phyloP scores from a whole-genome alignment of 2,797 vertebrate species.

The Zonotrichia albicollis region DNA sequence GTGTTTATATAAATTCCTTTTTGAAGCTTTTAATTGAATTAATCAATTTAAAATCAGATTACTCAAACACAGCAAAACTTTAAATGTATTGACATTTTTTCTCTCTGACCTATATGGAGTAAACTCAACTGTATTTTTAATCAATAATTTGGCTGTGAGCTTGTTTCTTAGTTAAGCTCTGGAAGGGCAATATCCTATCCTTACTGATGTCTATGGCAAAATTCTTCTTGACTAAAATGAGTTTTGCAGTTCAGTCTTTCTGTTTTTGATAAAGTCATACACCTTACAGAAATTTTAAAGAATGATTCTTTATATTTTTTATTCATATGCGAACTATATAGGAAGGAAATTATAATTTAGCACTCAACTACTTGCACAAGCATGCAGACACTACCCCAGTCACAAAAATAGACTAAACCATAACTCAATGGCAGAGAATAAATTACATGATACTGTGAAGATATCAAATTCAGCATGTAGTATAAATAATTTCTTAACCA shows the following conservation, averaged over 20 bases:
- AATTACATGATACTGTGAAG: neutral
- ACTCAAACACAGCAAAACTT: neutral
- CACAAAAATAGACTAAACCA: neutral
- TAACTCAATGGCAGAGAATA: neutral
- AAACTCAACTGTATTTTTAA: neutral
- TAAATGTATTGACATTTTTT: neutral
- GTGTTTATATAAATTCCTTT: neutral
- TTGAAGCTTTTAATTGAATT: neutral
- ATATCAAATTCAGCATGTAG: constrained; percentile 1
- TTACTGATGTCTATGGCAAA: neutral
- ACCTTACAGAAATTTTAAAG: neutral
- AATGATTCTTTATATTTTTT: neutral
- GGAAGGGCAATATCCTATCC: neutral
- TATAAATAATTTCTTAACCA: constrained; percentile 45
- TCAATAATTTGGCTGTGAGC: neutral
- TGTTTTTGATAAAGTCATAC: neutral
- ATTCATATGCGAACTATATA: neutral
- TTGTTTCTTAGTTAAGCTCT: neutral
- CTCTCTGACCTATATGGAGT: neutral
- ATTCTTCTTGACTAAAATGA: neutral
- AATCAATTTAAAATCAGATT: neutral
- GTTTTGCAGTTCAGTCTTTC: neutral
- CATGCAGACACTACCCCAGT: neutral
- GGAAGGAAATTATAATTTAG: neutral
- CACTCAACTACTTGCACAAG: neutral